Conservation (phyloP, 2,797 vertebrate species). For the Pseudochirops corinnae region DNA sequence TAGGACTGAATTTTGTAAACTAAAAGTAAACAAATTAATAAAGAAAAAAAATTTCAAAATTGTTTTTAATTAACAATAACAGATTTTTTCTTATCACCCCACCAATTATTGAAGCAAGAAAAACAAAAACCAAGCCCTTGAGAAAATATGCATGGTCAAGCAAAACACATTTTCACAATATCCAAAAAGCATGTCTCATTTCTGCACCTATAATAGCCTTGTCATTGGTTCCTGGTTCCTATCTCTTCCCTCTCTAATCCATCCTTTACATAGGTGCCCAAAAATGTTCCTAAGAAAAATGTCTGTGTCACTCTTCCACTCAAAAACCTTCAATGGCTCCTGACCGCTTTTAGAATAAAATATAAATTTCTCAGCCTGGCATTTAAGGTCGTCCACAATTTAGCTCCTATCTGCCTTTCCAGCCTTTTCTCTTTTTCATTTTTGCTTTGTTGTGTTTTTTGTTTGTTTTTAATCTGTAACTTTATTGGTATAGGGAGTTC, state of each 20-base stretch:
- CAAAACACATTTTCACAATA: neutral
- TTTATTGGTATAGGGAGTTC: neutral
- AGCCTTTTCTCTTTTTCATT: neutral
- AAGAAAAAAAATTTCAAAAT: too few relatives aligned
- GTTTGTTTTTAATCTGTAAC: neutral
- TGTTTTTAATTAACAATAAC: neutral
- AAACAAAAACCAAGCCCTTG: neutral
- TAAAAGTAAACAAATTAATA: neutral
- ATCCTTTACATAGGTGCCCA: neutral
- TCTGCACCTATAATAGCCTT: neutral
- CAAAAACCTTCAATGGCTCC: neutral
- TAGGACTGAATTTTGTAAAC: too few relatives aligned
- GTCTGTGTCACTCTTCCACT: neutral
- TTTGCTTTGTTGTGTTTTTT: neutral
- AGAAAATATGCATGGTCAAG: neutral
- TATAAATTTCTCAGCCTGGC: neutral
- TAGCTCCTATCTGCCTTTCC: neutral
- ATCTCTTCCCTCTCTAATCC: neutral
- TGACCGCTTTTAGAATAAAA: neutral
- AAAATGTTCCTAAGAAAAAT: neutral
- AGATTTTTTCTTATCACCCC: neutral
- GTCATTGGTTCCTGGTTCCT: neutral
- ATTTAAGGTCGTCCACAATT: neutral
- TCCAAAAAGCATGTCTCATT: neutral
- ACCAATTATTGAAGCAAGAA: neutral